Evolutionary conservation across 2,888 invertebrate species (phyloP), one percentile per base, ranked within the genome.

Genomic region (Griposia aprilina): DNA sequence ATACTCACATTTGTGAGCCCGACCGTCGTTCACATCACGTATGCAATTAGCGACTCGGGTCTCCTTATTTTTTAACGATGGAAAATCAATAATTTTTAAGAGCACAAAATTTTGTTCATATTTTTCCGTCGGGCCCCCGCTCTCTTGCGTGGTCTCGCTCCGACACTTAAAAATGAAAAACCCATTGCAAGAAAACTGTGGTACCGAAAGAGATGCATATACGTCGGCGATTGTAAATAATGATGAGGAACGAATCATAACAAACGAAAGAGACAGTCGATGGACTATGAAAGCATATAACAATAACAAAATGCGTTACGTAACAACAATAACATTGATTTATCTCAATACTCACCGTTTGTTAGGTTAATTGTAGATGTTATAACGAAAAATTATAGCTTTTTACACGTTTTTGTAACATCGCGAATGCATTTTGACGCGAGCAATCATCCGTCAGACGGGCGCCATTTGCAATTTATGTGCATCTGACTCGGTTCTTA

Each of bases 21-120:
- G 90, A 87, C 83, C 90, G 91, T 87, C 90, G 84, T 81, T 87
- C 91, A 91, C 93, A 93, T 93, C 93, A 93, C 94, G 92, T 93
- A 93, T 95, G 93, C 95, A 95, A 95, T 95, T 95, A 95, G 92
- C 90, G 87, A 87, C 88, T 90, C 69, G 11, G 11, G 85, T 74
- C 87, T 82, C 88, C 88, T 76, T 94, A 91, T 93, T 95, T 94
- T 96, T 95, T 95, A 93, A 94, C 95, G 94, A 94, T 94, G 94
- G 92, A 96, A 96, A 96, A 97, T 97, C 97, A 97, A 97, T 97
- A 97, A 94, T 94, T 96, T 96, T 96, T 96, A 95, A 94, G 94
- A 94, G 94, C 92, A 94, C 94, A 92, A 93, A 93, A 94, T 92
- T 92, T 92, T 96, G 95, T 95, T 96, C 95, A 96, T 96, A 96